Evolutionary conservation across 2,888 invertebrate species (phyloP), one percentile per base, ranked within the genome.

Genomic region (Achlya flavicornis): DNA sequence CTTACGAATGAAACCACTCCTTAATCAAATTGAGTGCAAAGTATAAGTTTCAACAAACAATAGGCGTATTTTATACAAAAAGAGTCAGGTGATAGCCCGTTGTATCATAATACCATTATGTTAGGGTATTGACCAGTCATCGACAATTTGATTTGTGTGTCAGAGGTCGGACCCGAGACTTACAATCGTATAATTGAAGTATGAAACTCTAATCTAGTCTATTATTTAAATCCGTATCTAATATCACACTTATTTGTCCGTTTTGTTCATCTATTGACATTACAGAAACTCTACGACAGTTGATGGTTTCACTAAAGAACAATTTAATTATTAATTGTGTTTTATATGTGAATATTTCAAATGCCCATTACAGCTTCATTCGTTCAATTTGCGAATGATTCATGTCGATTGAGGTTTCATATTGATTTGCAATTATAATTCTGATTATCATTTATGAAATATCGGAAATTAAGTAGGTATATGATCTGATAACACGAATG

Each of bases 21-120:
- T 79, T 85, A 85, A 86, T 62, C 67, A 66, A 58, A 67, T 69
- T 73, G 73, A 81, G 80, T 83, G 81, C 78, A 81, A 83, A 84
- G 84, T 87, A 85, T 87, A 85, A 77, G 80, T 88, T 84, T 86
- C 87, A 77, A 81, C 89, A 91, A 91, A 92, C 92, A 92, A 92
- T 92, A 82, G 91, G 77, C 74, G 85, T 87, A 87, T 90, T 87
- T 87, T 77, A 76, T 80, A 87, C 80, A 86, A 86, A 87, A 46
- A 88, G 80, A 86, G 81, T 81, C 73, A 84, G 83, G 86, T 85
- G 87, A 87, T 88, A 86, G 84, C 80, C 78, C 76, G 74, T 82
- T 79, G 83, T 81, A 79, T 82, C 85, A 82, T 85, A 86, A 84
- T 83, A 83, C 84, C 75, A 85, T 86, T 84, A 85, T 83, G 78